Percentiles rank a stretch among this genome's conserved stretches.
Conservation (phyloP, 2,797 vertebrate genomes). For the Acestrorhynchus altus region DNA sequence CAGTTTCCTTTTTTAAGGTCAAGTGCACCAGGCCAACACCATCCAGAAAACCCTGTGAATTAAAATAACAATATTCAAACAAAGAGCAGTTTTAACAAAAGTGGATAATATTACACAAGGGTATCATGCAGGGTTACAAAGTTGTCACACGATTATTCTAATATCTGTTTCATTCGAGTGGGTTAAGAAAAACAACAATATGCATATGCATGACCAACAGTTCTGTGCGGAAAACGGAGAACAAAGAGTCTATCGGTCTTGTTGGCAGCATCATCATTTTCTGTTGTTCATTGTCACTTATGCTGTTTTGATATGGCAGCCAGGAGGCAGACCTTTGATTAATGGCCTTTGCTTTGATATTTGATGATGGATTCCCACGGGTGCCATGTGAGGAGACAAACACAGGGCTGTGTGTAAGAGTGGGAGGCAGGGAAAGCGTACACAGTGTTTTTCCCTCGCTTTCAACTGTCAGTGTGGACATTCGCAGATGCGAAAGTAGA, state of each 20-base stretch:
- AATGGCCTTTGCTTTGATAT: constrained; percentile 47
- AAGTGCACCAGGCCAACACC: not conserved
- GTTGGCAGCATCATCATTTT: constrained; percentile 44
- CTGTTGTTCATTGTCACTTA: constrained; percentile 46
- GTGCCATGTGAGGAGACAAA: constrained; percentile 20
- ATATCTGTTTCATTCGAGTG: constrained; percentile 22
- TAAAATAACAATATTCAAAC: not conserved
- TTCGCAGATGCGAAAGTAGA: constrained; percentile 46
- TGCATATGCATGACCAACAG: constrained; percentile 25
- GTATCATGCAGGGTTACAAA: not conserved
- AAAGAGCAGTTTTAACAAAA: not conserved
- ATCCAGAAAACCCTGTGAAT: constrained; percentile 1
- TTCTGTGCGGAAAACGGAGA: constrained; percentile 24
- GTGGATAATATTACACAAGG: not conserved
- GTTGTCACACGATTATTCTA: constrained; percentile 34
- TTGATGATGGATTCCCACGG: constrained; percentile 41
- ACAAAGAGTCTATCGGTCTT: constrained; percentile 32
- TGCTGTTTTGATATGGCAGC: constrained; percentile 46
- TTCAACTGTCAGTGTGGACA: constrained; percentile 54
- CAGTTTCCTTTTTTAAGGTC: no score
- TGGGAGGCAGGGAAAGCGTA: constrained; percentile 31
- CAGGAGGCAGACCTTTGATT: constrained; percentile 48
- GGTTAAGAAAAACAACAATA: constrained; percentile 32
- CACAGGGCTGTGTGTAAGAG: constrained; percentile 28
- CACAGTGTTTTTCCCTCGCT: constrained; percentile 55